Evolutionary conservation across 1,140 invertebrate species (phyloP), one percentile per base, ranked within the genome.

Genomic region (Bombus fervidus): DNA sequence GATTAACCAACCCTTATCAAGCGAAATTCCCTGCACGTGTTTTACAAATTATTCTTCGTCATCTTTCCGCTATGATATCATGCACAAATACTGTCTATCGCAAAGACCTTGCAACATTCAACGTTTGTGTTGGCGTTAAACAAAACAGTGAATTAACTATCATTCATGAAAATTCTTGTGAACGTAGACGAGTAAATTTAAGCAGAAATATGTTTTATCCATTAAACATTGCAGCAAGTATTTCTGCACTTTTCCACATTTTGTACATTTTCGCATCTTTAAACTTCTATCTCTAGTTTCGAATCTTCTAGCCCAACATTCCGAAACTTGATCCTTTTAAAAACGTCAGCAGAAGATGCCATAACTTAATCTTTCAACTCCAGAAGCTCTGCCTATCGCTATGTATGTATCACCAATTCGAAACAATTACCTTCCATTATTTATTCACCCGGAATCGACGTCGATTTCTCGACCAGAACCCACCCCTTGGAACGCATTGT

Each of bases 401-500:
- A n/a, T 62, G 47, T 53, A 53, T 53, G 47, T 53, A 22, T 62
- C 8, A 2, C 10, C 68, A 22, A 4, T 25, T 28, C 15, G 39
- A 47, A 31, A 73, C 39, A 47, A 47, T 74, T 34, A 53, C 9
- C 72, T 4, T 31, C 0, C 13, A 25, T 43, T 78, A 53, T n/a
- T 57, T 66, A 43, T 34, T 41, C 34, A 15, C 4, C 0, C 18
- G 6, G 28, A 8, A 39, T 71, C 78, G 34, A 53, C 10, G 25
- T n/a, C 34, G 18, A 73, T 73, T 43, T 73, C 72, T 68, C 41
- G n/a, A 34, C 59, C 39, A 43, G 47, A 53, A 53, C 47, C 47
- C 47, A 53, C 47, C 69, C 69, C 80, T 47, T 64, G 28, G 57
- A 74, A 69, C 43, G 69, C 69, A 59, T 80, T 80, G 62, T 81